Percentiles rank a stretch among this genome's conserved stretches.
Conservation (phyloP, 2,888 invertebrate species). For the Nymphalis urticae region DNA sequence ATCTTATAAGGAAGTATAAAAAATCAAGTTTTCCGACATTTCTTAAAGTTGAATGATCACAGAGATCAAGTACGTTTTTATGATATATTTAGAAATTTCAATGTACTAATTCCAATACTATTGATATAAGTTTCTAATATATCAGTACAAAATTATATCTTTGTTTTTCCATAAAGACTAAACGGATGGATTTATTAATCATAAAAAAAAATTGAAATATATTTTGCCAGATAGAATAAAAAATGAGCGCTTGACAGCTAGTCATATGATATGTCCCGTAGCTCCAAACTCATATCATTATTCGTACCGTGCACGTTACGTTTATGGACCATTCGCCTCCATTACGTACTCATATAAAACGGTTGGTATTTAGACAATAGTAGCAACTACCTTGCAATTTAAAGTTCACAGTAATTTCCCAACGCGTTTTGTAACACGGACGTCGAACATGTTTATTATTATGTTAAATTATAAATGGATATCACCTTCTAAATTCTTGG, state of each 20-base stretch:
- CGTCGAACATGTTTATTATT: slow-evolving; percentile 39
- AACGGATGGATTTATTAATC: too few species aligned
- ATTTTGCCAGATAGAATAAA: too few species aligned
- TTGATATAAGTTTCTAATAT: too few species aligned
- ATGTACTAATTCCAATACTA: too few species aligned
- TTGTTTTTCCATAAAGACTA: too few species aligned
- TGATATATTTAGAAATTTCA: too few species aligned
- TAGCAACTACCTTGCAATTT: slow-evolving; percentile 42
- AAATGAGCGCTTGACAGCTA: background rate
- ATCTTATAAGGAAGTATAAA: background rate
- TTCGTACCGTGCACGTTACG: slow-evolving; percentile 47
- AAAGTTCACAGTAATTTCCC: slow-evolving; percentile 47
- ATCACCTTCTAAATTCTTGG: slow-evolving; percentile 29
- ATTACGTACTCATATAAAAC: slow-evolving; percentile 48
- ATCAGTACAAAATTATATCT: too few species aligned
- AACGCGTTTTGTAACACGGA: slow-evolving; percentile 41
- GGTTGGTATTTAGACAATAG: slow-evolving; percentile 60
- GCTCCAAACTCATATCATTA: slow-evolving; percentile 47
- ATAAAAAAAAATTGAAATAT: too few species aligned
- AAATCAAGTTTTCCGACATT: too few species aligned
- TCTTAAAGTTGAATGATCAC: too few species aligned
- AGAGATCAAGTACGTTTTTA: too few species aligned
- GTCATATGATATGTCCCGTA: slow-evolving; percentile 28
- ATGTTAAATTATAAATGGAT: slow-evolving; percentile 35
- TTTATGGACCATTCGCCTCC: slow-evolving; percentile 50